Base-by-base conservation (phyloP, 2,797 vertebrate genomes). In the Sibirionetta formosa region DNA sequence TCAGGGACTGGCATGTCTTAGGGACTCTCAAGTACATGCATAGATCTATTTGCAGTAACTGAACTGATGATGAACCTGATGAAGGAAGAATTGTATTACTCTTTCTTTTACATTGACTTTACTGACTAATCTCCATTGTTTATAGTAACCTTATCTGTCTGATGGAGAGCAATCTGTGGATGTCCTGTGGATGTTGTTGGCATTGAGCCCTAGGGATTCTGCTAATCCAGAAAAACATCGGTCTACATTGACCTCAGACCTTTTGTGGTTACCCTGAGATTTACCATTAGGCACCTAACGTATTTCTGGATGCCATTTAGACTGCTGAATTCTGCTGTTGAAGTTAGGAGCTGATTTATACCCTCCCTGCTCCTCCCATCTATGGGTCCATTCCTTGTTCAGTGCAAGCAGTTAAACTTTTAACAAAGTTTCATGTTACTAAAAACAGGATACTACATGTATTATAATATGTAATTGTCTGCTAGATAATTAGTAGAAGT, bases 301-400 rank as follows among this genome's bases (percentile, higher is more conserved):
- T 19, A 38, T 23, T 18, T 66, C 29, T 51, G 26, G 6, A 73
- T 51, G 17, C 5, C 14, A 31, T 50, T 73, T 70, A 83, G 5
- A 29, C 44, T 69, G 6, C 42, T 60, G 42, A 54, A 60, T 31
- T 20, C 12, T 80, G 6, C 10, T 54, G 31, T 11, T 93, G 29
- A 58, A 50, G 1, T 54, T 38, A 23, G 11, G 27, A 86, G 27
- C 3, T 42, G 7, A 56, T 83, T 94, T 77, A 3, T 54, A 46
- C 4, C 1, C 7, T 81, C 10, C 2, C 3, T 38, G 12, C 6
- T 2, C 40, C 22, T 85, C 27, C 29, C 2, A 2, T 18, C 1
- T 14, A 6, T n/a, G 5, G 14, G 0, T 1, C 70, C 7, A 35
- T 18, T 14, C 24, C 23, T 53, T 40, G 7, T 15, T 68, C 36